Evolutionary conservation across 2,797 vertebrate species (phyloP).

Genomic region (Squalus acanthias): DNA sequence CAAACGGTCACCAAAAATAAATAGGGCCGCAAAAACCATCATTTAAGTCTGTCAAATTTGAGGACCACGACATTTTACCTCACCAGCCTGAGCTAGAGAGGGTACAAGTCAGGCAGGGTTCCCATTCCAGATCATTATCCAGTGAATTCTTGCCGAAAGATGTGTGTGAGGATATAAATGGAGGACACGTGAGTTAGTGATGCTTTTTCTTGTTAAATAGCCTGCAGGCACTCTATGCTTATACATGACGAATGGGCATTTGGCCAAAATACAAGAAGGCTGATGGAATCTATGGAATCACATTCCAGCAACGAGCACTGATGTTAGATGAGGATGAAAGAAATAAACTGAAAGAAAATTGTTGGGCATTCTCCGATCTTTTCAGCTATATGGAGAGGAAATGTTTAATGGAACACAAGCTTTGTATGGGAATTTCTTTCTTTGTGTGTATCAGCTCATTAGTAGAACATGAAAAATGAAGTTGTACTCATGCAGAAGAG

Average conservation of each 20-base stretch:
- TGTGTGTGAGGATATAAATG: background rate
- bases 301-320: background rate
- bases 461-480: conserved; percentile 21
- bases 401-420: background rate
- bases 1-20: background rate
- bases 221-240: too few relatives aligned
- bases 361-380: background rate
- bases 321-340: background rate
- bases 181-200: background rate
- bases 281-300: background rate
- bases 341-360: background rate
- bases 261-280: background rate
- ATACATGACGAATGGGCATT: background rate
- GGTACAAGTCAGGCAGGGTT: background rate
- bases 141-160: background rate
- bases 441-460: conserved; percentile 15
- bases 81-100: background rate
- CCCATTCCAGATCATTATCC: background rate
- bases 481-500: background rate
- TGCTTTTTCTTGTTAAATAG: background rate
- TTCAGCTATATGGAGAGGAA: background rate
- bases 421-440: background rate
- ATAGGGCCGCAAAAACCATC: background rate
- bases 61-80: background rate
- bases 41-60: background rate